Evolutionary conservation across 2,797 vertebrate species (phyloP).

Genomic region (Allobates femoralis): DNA sequence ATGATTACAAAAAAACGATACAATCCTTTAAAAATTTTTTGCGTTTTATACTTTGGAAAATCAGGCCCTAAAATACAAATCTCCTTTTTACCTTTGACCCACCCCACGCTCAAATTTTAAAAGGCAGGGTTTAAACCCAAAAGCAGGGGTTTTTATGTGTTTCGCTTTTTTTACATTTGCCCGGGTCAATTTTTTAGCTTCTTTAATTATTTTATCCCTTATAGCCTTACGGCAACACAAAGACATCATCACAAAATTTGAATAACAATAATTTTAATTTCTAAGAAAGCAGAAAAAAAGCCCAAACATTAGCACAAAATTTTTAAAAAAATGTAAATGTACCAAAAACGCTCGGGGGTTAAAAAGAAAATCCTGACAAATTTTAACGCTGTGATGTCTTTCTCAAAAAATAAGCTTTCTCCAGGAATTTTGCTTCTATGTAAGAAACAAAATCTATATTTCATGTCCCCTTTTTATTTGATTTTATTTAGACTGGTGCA

Average conservation of each 20-base stretch:
- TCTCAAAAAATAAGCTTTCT: slow-evolving; percentile 56
- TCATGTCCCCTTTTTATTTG: neutral
- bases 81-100: neutral
- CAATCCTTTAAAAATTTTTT: too few species aligned
- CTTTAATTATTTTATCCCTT: slow-evolving; percentile 38
- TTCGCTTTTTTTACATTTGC: slow-evolving; percentile 27
- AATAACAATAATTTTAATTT: slow-evolving; percentile 61
- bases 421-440: slow-evolving; percentile 12
- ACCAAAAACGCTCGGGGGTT: slow-evolving; percentile 55
- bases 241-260: slow-evolving; percentile 48
- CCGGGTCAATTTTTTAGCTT: slow-evolving; percentile 54
- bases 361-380: slow-evolving; percentile 53
- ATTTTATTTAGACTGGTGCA: slow-evolving; percentile 23
- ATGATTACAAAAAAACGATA: too few species aligned
- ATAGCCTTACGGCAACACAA: slow-evolving; percentile 32
- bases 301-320: slow-evolving; percentile 29
- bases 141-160: neutral
- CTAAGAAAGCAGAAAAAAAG: slow-evolving; percentile 58
- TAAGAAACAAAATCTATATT: slow-evolving; percentile 32
- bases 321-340: slow-evolving; percentile 61
- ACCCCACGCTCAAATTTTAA: neutral
- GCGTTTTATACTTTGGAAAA: too few species aligned
- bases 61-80: too few species aligned
- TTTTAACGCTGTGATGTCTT: slow-evolving; percentile 56
- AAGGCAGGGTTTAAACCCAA: neutral